phyloP scores from a whole-genome alignment of 2,797 vertebrate genomes.

The Fistularia commersonii region DNA sequence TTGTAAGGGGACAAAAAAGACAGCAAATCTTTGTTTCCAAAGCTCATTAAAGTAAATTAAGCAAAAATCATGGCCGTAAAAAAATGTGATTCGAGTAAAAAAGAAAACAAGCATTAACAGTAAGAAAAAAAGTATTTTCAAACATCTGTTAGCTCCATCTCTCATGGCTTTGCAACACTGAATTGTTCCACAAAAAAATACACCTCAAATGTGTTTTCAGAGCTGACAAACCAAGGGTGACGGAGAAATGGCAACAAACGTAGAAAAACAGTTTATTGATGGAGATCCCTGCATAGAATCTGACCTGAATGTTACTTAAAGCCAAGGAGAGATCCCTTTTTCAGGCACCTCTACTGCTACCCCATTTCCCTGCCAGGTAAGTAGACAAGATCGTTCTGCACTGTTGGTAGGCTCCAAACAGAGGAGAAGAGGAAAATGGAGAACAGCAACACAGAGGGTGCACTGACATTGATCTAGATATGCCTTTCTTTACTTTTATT shows the following conservation, averaged over 20 bases:
- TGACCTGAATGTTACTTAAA: slow-evolving; percentile 52
- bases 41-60: slow-evolving; percentile 14
- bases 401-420: slow-evolving; percentile 8
- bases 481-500: slow-evolving; percentile 31
- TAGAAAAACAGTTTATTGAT: slow-evolving; percentile 3
- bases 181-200: slow-evolving; percentile 18
- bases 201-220: slow-evolving; percentile 9
- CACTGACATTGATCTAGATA: slow-evolving; percentile 28
- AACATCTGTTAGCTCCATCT: slow-evolving; percentile 40
- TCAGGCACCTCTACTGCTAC: slow-evolving; percentile 12
- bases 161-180: slow-evolving; percentile 51
- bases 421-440: not conserved
- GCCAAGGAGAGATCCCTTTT: slow-evolving; percentile 26
- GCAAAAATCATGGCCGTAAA: slow-evolving; percentile 28
- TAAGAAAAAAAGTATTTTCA: slow-evolving; percentile 18
- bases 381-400: slow-evolving; percentile 15
- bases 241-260: slow-evolving; percentile 16
- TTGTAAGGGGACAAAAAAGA: no score
- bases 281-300: slow-evolving; percentile 63
- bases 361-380: slow-evolving; percentile 20
- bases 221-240: slow-evolving; percentile 28
- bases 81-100: slow-evolving; percentile 21
- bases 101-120: slow-evolving; percentile 22
- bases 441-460: slow-evolving; percentile 13
- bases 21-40: not conserved